Evolutionary conservation across 1,140 invertebrate genomes (phyloP), one percentile per base, ranked within the genome.

Genomic region (Scaptomyza montana): DNA sequence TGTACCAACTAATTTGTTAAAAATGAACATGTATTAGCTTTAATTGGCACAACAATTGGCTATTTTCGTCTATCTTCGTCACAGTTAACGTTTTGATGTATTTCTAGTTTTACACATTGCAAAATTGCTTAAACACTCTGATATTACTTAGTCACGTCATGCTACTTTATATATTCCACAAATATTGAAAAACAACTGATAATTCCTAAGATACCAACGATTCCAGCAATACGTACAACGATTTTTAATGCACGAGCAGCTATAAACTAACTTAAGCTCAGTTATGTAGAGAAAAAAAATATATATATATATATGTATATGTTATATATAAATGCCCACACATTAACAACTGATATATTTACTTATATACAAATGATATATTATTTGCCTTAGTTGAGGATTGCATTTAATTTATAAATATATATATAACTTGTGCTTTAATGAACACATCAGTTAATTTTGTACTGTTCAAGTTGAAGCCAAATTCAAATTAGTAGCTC

Each of bases 201-300:
- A 80, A 80, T 71, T 80, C 68, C 65, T 85, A 84, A 85, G 80
- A 72, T 45, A 80, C 80, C 80, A 85, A 82, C 76, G 47, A 84
- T 84, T 84, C 80, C 80, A 76, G 69, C 51, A 68, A 73, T 67
- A 76, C 77, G 80, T 84, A 84, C 80, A 79, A 85, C 80, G 63
- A 80, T 77, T 77, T 59, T 49, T 57, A 49, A 53, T 72, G 63
- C 69, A 67, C 54, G 54, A 54, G n/a, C 63, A 72, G 55, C 25
- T 60, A 43, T 30, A 43, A 55, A 65, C 30, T 59, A 21, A 53
- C 30, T 51, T 59, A 59, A 45, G 71, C 68, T 65, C 30, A 30
- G 5, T 30, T 46, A 56, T 19, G 53, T 80, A 80, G 70, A 84
- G 75, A 78, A 63, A 56, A 51, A 30, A 59, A 30, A 25, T 46